Conservation (phyloP, 2,888 invertebrate genomes). For the Acronicta psi region DNA sequence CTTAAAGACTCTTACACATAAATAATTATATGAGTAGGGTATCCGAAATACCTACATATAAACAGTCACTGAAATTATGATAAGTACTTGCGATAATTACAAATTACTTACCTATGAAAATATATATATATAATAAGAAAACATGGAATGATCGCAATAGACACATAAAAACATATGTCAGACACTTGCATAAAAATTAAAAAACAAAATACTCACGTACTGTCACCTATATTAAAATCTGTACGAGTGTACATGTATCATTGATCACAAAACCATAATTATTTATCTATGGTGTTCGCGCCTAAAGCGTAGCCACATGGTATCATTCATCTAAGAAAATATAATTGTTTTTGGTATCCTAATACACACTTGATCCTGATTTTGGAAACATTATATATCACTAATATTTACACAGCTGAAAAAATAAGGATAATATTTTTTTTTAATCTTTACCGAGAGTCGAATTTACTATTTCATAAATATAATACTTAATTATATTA, state of each 20-base stretch:
- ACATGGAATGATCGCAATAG: conserved; percentile 8
- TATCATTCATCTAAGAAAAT: background rate
- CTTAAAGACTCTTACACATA: conserved; percentile 2
- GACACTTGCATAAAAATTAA: background rate
- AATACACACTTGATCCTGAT: conserved; percentile 4
- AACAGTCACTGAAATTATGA: no score
- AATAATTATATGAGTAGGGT: background rate
- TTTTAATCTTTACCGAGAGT: no score
- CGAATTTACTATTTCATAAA: no score
- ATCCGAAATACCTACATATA: no score
- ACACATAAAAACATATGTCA: conserved; percentile 4
- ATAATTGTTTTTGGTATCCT: conserved; percentile 8
- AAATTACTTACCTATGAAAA: no score
- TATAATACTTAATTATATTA: no score
- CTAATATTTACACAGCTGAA: conserved; percentile 1
- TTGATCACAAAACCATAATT: conserved; percentile 20
- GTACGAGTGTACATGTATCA: conserved; percentile 4
- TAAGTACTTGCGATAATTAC: no score
- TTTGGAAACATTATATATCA: conserved; percentile 25
- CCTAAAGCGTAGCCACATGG: background rate
- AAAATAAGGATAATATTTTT: no score
- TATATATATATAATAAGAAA: background rate
- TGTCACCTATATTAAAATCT: conserved; percentile 1
- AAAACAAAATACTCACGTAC: background rate
- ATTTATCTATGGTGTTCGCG: conserved; percentile 1